A percentile compares a stretch with the other conserved stretches of the same genome.
These are phyloP conservation scores for Cheilosia soror DNA, from an alignment of 2,888 invertebrate species.

Conservation along the genomic window DNA sequence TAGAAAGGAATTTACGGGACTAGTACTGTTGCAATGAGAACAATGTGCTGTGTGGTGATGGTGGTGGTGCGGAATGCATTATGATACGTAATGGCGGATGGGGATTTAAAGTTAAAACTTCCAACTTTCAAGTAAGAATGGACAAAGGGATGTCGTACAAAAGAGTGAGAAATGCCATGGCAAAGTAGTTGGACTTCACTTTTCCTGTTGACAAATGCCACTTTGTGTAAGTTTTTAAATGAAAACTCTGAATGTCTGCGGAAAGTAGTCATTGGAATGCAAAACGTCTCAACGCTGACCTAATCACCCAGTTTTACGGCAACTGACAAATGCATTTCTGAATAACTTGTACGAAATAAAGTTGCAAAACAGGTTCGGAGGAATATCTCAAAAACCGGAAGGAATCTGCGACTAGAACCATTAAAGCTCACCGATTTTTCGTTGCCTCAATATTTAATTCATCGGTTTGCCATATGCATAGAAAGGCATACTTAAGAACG, in stretches of 20 bases:
- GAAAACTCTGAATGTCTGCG: too few relatives aligned
- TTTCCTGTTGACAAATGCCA: neutral
- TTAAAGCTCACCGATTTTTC: too few relatives aligned
- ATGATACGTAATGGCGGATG: neutral
- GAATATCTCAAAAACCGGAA: neutral
- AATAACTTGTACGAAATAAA: neutral
- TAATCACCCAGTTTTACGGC: slow-evolving; percentile 1
- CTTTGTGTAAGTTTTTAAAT: neutral
- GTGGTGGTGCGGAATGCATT: neutral
- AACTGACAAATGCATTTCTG: too few relatives aligned
- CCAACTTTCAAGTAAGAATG: neutral
- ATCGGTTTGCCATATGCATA: too few relatives aligned
- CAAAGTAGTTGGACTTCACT: neutral
- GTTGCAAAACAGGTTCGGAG: neutral
- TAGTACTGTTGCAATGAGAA: slow-evolving; percentile 12
- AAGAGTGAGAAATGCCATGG: too few relatives aligned
- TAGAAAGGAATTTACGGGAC: slow-evolving; percentile 2
- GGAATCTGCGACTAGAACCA: too few relatives aligned
- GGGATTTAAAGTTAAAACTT: slow-evolving; percentile 1
- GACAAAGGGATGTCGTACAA: neutral
- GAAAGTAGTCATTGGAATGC: too few relatives aligned
- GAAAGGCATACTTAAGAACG: too few relatives aligned
- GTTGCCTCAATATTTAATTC: too few relatives aligned
- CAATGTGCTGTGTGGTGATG: slow-evolving; percentile 12
- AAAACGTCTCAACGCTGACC: neutral